Base-by-base conservation (phyloP, 2,113 vertebrate genomes). In the Paradoxurus hermaphroditus region DNA sequence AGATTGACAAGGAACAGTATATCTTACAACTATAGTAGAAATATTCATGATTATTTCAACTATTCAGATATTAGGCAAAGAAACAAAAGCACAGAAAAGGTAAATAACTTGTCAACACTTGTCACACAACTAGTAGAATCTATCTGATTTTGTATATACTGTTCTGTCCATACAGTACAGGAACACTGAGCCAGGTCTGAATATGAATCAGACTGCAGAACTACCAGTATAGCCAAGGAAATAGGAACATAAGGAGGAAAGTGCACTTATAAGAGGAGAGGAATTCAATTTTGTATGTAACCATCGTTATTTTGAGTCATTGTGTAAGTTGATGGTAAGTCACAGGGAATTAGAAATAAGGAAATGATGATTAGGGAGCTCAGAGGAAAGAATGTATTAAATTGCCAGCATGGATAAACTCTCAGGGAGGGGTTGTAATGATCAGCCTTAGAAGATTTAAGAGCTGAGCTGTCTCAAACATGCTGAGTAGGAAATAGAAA, bases 301-400 rank as follows among this genome's bases (percentile, higher is more conserved):
- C 7, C 15, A 73, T 86, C 34, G 29, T 97, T 91, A 86, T 86
- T 93, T 94, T 46, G 87, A 72, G 56, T 86, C 5, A 1, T 3
- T 81, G 27, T 67, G 18, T 56, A 44, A 75, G 29, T 95, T 95
- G 84, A 4, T 93, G 39, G 31, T 86, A 93, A 93, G 9, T 90
- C 44, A 73, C 7, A 84, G 34, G 53, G 36, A 82, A 7, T 86
- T 93, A 79, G n/a, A 92, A 87, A 85, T 91, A 85, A 97, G 63
- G 46, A 88, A 62, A 68, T 92, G 46, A 12, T 90, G 41, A 86
- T 91, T 44, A 91, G 77, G 25, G 29, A 85, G 9, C 39, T 63
- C 23, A 21, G 63, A 90, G 67, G 49, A 67, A 93, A 91, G n/a
- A 93, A 91, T 88, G 68, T 63, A 29, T 95, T 96, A 95, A 94